Base-by-base conservation (phyloP, 1,140 invertebrate genomes). In the Drosophila albomicans region DNA sequence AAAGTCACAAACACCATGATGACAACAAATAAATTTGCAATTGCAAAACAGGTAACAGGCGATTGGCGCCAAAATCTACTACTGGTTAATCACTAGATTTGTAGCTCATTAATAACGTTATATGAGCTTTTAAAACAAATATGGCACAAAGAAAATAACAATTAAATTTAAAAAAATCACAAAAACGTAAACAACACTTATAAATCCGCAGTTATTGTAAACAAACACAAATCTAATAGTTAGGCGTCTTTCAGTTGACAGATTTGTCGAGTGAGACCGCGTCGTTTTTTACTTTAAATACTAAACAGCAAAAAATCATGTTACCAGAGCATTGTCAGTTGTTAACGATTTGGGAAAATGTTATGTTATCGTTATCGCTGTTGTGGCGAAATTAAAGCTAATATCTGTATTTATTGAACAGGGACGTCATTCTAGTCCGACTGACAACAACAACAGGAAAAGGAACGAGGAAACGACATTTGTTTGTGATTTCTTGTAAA, bases 401-500 rank as follows among this genome's bases (percentile, higher is more conserved):
- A 32, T 32, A 32, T 32, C 65, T 71, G 15, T 52, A 49, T 32
- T 20, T 56, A 15, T 52, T 15, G 28, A 48, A 45, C 74, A 76
- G 67, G 48, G 67, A 45, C 13, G 61, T 71, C 59, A 59, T 43
- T 57, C 51, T 56, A 25, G 6, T 38, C 70, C 32, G 20, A 25
- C 8, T 59, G 48, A 76, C 25, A 65, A 71, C 54, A 61, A 71
- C 54, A 76, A 49, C 59, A 64, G 41, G 25, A 76, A 65, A 46
- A 57, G 58, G 8, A 51, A 65, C 20, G 52, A 51, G 30, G 45
- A 73, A 65, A 52, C 30, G 43, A 65, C n/a, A 49, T 72, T 65
- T 67, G 46, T 59, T 73, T 73, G 45, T 68, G 13, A 41, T 35
- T 70, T 32, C 41, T 61, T 74, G 51, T 64, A 70, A 75, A 75